A percentile compares a stretch with the other conserved stretches of the same genome.
Evolutionary conservation across 2,888 invertebrate species (phyloP).

Genomic region (Julus scanicus): DNA sequence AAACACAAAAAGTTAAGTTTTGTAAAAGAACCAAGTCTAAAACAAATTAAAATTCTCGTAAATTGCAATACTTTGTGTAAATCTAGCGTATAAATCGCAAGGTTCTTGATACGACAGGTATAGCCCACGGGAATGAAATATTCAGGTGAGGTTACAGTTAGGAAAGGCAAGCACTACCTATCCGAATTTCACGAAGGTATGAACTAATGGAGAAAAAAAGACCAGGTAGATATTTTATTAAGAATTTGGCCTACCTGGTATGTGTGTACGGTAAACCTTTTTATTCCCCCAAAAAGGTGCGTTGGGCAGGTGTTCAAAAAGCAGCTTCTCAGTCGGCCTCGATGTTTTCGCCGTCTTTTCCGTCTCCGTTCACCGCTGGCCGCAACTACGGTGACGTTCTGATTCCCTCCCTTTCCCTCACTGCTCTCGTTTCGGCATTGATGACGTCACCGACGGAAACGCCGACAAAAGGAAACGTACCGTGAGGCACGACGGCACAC

Average conservation of each 20-base stretch:
- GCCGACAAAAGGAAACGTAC: conserved; percentile 1
- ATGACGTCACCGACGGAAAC: conserved; percentile 8
- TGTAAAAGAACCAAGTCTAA: too few relatives aligned
- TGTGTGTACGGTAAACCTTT: conserved; percentile 1
- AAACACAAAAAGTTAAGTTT: too few relatives aligned
- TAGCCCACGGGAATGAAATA: neutral
- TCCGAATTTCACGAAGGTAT: neutral
- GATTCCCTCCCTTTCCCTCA: conserved; percentile 45
- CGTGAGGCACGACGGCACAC: neutral
- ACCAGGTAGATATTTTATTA: conserved; percentile 22
- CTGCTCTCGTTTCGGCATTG: conserved; percentile 43
- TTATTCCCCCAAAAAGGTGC: conserved; percentile 28
- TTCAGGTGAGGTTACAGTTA: neutral
- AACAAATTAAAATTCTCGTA: too few relatives aligned
- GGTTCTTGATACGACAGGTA: neutral
- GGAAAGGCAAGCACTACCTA: conserved; percentile 1
- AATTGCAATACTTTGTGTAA: too few relatives aligned
- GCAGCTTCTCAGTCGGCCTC: conserved; percentile 38
- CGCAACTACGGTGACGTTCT: conserved; percentile 43
- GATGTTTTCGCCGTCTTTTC: conserved; percentile 27
- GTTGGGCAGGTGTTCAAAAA: neutral
- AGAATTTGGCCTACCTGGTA: conserved; percentile 19
- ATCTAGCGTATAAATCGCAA: too few relatives aligned
- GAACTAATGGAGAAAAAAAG: neutral
- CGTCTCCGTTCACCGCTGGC: conserved; percentile 45